Evolutionary conservation across 1,140 invertebrate species (phyloP).

Genomic region (Melanaphis sacchari): DNA sequence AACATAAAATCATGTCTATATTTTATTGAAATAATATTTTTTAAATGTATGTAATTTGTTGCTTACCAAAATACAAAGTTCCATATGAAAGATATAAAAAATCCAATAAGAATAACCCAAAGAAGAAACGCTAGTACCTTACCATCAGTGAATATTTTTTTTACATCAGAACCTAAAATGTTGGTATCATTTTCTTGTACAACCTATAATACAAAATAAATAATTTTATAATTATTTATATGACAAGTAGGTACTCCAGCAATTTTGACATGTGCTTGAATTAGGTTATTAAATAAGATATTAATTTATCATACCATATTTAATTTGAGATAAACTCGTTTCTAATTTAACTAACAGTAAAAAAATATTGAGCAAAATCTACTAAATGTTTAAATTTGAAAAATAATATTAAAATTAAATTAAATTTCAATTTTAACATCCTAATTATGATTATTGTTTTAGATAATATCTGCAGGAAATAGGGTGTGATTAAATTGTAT

Average conservation of each 20-base stretch:
- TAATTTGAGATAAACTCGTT: neutral
- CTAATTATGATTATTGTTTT: neutral
- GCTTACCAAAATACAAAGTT: slow-evolving; percentile 80
- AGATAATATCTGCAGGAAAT: neutral
- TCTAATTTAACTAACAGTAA: neutral
- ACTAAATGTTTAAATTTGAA: neutral
- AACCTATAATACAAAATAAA: slow-evolving; percentile 20
- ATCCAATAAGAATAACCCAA: slow-evolving; percentile 82
- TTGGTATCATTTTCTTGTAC: neutral
- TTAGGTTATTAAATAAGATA: neutral
- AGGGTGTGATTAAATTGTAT: neutral
- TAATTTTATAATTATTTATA: neutral
- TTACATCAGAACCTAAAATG: neutral
- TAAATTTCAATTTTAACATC: neutral
- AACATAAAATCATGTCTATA: neutral
- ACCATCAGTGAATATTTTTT: slow-evolving; percentile 66
- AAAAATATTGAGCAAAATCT: neutral
- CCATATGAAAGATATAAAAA: slow-evolving; percentile 86
- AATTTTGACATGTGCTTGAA: neutral
- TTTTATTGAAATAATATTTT: neutral
- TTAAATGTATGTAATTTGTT: neutral
- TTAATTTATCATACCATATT: neutral
- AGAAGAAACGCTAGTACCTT: slow-evolving; percentile 74
- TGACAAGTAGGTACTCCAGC: neutral
- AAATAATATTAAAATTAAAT: neutral